phyloP scores from a whole-genome alignment of 2,797 vertebrate species.

The Onychomys leucogaster region DNA sequence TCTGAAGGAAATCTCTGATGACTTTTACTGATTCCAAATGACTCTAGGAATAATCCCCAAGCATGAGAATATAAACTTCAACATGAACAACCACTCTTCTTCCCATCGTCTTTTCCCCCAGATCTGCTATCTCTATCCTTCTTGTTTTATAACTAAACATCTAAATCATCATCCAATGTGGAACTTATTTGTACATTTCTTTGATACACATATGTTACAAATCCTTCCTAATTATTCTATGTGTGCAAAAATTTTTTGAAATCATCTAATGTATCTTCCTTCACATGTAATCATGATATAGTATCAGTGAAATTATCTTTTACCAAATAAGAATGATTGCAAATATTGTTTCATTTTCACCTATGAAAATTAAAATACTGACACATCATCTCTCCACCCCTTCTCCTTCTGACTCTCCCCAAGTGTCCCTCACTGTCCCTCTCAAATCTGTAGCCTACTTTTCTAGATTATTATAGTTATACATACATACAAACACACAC shows the following conservation, averaged over 20 bases:
- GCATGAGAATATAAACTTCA: not conserved
- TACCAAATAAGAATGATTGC: not conserved
- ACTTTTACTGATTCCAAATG: not conserved
- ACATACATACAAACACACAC: not conserved
- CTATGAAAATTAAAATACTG: not conserved
- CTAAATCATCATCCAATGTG: not conserved
- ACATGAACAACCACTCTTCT: not conserved
- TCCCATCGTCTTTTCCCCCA: not conserved
- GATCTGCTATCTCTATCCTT: not conserved
- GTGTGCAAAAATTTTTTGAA: not conserved
- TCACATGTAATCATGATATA: not conserved
- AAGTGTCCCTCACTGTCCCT: too few relatives aligned
- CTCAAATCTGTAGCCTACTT: not conserved
- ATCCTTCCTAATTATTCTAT: not conserved
- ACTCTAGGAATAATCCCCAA: not conserved
- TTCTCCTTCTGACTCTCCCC: not conserved
- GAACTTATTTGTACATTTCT: not conserved
- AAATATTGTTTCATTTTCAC: not conserved
- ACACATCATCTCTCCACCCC: not conserved
- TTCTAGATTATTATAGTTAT: not conserved
- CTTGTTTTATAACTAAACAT: not conserved
- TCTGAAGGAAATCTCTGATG: not conserved
- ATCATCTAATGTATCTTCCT: not conserved
- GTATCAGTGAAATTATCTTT: not conserved
- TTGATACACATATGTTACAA: not conserved